Evolutionary conservation across 2,797 vertebrate species (phyloP).

Genomic region (Chelidonichthys spinosus): DNA sequence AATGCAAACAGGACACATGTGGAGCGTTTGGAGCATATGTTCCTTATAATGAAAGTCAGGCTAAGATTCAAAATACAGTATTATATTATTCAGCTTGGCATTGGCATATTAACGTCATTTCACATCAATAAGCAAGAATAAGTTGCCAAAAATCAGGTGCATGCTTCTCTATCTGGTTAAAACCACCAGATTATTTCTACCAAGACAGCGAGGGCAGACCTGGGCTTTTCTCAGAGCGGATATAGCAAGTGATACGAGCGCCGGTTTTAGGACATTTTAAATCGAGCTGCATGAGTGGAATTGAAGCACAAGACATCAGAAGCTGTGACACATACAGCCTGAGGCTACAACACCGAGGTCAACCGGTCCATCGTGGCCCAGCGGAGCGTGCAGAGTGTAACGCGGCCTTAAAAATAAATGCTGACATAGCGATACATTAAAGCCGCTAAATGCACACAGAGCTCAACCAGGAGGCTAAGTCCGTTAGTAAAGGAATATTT

Average conservation of each 20-base stretch:
- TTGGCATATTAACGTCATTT: neutral
- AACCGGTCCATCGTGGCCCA: slow-evolving; percentile 33
- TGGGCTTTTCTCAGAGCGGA: slow-evolving; percentile 18
- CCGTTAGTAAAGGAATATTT: slow-evolving; percentile 4
- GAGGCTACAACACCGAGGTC: slow-evolving; percentile 59
- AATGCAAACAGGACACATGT: neutral
- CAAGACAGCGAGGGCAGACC: slow-evolving; percentile 1
- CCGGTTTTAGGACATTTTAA: slow-evolving; percentile 44
- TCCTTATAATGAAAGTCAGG: neutral
- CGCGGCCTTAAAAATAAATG: slow-evolving; percentile 54
- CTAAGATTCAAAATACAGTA: neutral
- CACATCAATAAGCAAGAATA: neutral
- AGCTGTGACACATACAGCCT: slow-evolving; percentile 62
- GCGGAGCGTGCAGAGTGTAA: slow-evolving; percentile 38
- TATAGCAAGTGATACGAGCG: slow-evolving; percentile 23
- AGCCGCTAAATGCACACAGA: slow-evolving; percentile 24
- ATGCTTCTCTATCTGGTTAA: neutral
- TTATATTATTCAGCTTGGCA: neutral
- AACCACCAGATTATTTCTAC: neutral
- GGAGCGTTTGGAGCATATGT: neutral
- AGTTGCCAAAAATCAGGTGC: neutral
- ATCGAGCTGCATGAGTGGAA: slow-evolving; percentile 41
- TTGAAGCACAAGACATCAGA: slow-evolving; percentile 62
- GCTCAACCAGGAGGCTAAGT: slow-evolving; percentile 18
- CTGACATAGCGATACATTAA: slow-evolving; percentile 38